These are phyloP conservation scores for Rhodophaea formosa DNA, from an alignment of 2,888 invertebrate species.

Conservation along the genomic window DNA sequence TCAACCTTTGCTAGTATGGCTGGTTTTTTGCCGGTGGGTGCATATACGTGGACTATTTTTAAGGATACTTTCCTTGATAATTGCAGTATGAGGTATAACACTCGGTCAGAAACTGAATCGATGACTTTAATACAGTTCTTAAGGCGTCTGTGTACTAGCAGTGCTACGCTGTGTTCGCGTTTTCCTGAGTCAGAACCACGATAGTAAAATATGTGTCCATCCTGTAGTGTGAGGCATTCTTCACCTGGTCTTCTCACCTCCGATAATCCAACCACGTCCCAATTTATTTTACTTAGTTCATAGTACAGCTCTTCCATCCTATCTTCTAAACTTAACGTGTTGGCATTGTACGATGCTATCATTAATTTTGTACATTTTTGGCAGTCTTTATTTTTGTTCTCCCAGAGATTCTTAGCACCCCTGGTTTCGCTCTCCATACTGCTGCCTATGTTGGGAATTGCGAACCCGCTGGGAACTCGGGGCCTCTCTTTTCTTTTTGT, in stretches of 20 bases:
- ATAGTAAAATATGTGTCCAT: not conserved
- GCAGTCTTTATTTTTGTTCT: not conserved
- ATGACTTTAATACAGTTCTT: not conserved
- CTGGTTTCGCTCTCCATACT: constrained; percentile 12
- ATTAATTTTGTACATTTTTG: too few species aligned
- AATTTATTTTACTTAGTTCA: not conserved
- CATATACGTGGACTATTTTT: too few species aligned
- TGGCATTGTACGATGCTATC: not conserved
- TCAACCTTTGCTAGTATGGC: too few species aligned
- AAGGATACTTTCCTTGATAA: too few species aligned
- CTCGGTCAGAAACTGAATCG: not conserved
- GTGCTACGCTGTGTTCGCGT: not conserved
- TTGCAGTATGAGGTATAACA: not conserved
- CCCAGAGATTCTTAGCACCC: constrained; percentile 11
- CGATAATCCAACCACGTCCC: constrained; percentile 6
- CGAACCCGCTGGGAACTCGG: constrained; percentile 17
- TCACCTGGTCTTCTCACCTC: constrained; percentile 6
- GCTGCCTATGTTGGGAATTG: constrained; percentile 16
- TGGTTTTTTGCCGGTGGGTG: too few species aligned
- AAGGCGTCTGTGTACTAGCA: not conserved
- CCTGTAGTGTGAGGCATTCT: not conserved
- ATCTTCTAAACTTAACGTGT: not conserved
- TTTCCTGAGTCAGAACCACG: not conserved
- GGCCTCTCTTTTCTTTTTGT: constrained; percentile 6
- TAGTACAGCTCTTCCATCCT: not conserved